phyloP scores from a whole-genome alignment of 2,888 invertebrate genomes.

The Cistogaster globosa region DNA sequence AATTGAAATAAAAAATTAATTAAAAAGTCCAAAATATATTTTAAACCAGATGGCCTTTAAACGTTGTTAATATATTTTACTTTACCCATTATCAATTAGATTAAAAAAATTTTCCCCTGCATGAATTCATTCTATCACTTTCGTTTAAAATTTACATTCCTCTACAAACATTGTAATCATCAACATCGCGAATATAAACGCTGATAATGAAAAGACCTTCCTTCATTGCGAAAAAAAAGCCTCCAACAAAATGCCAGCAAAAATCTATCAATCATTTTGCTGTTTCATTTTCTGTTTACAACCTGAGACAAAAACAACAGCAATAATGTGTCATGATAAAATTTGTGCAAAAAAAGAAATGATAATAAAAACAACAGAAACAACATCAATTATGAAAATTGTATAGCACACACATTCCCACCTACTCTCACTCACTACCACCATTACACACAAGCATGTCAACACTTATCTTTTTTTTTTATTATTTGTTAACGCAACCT shows the following conservation, averaged over 20 bases:
- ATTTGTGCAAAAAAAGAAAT: slow-evolving; percentile 5
- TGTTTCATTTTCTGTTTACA: slow-evolving; percentile 7
- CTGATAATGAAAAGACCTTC: not conserved
- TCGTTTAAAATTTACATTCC: not conserved
- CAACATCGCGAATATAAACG: not conserved
- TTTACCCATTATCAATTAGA: too few species aligned
- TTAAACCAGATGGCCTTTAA: too few species aligned
- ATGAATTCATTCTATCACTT: not conserved
- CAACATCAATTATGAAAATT: not conserved
- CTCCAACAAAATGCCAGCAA: slow-evolving; percentile 72
- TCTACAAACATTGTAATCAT: not conserved
- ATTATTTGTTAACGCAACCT: not conserved
- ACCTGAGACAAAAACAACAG: not conserved
- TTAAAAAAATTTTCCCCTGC: too few species aligned
- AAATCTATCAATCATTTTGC: slow-evolving; percentile 37
- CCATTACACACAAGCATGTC: not conserved
- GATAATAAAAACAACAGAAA: slow-evolving; percentile 6
- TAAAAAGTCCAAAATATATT: too few species aligned
- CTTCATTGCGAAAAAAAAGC: not conserved
- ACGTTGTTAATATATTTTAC: too few species aligned
- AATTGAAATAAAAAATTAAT: too few species aligned
- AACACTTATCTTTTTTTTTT: not conserved
- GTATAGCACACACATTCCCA: not conserved
- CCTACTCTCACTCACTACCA: not conserved
- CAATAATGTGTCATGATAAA: slow-evolving; percentile 29